Conservation (phyloP, 2,113 vertebrate species). For the Ctenomys sociabilis region DNA sequence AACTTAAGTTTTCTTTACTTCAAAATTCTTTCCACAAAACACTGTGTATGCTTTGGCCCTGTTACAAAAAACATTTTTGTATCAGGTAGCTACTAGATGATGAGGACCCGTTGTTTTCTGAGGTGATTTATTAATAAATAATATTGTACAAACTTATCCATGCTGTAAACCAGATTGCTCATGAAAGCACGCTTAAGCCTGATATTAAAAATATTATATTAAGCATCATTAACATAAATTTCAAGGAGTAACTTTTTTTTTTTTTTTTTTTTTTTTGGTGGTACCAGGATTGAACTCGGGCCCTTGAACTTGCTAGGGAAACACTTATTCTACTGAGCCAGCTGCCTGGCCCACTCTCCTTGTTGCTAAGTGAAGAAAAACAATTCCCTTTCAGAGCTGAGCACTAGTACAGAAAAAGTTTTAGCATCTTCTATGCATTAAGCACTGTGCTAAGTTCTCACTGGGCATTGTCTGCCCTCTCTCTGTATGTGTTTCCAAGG, state of each 20-base stretch:
- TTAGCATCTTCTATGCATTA: neutral
- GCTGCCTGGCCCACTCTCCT: too few relatives aligned
- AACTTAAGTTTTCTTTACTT: conserved; percentile 15
- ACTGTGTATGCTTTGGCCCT: neutral
- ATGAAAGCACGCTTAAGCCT: neutral
- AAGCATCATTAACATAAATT: neutral
- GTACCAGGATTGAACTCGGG: too few relatives aligned
- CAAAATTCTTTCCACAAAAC: neutral
- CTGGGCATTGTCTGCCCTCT: neutral
- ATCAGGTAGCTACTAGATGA: neutral
- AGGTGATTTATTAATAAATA: conserved; percentile 12
- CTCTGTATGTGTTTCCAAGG: neutral
- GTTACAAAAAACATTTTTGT: neutral
- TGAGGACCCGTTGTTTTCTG: neutral
- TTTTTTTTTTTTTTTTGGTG: too few relatives aligned
- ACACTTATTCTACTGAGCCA: too few relatives aligned
- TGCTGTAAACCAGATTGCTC: neutral
- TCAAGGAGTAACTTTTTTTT: neutral
- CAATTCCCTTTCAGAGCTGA: neutral
- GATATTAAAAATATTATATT: neutral
- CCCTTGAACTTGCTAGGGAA: too few relatives aligned
- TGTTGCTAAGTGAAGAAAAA: neutral
- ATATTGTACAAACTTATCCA: neutral
- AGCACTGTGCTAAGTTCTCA: neutral
- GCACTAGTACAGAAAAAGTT: neutral